A percentile compares a stretch with the other conserved stretches of the same genome.
Conservation (phyloP, 1,140 invertebrate genomes). For the Drosophila trapezifrons region DNA sequence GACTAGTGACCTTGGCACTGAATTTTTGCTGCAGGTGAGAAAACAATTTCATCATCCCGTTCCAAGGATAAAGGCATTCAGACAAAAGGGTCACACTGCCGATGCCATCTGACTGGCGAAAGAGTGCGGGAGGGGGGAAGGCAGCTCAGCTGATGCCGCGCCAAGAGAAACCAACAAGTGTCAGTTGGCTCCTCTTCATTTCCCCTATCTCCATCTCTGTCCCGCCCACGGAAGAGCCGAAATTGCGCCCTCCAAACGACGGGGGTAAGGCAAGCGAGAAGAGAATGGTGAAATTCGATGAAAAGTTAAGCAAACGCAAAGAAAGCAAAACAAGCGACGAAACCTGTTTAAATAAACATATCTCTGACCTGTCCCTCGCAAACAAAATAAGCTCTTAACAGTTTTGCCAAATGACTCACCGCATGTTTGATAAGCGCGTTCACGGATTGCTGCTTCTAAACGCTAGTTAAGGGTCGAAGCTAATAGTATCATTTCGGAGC, state of each 20-base stretch:
- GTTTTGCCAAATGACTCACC: slow-evolving; percentile 69
- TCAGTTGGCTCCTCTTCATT: slow-evolving; percentile 16
- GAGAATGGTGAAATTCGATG: slow-evolving; percentile 73
- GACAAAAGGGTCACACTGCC: slow-evolving; percentile 28
- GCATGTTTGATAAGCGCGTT: slow-evolving; percentile 63
- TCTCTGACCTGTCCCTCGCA: slow-evolving; percentile 22
- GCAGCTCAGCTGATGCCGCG: slow-evolving; percentile 30
- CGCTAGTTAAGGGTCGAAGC: slow-evolving; percentile 16
- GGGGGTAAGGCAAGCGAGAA: slow-evolving; percentile 34
- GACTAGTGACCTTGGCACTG: slow-evolving; percentile 1
- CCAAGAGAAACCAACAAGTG: slow-evolving; percentile 46
- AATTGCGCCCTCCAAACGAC: slow-evolving; percentile 25
- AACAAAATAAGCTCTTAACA: slow-evolving; percentile 41
- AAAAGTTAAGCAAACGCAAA: slow-evolving; percentile 27
- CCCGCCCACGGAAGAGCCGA: slow-evolving; percentile 1
- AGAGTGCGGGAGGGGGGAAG: not conserved
- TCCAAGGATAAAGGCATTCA: slow-evolving; percentile 12
- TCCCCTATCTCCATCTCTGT: slow-evolving; percentile 13
- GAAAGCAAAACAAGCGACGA: slow-evolving; percentile 15
- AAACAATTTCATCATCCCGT: slow-evolving; percentile 28
- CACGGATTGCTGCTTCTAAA: slow-evolving; percentile 39
- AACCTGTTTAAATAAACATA: slow-evolving; percentile 39
- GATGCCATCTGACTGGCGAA: not conserved
- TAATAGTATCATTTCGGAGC: slow-evolving; percentile 6
- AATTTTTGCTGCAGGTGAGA: not conserved